These are phyloP conservation scores for Heteromormyrus szaboi DNA, from an alignment of 2,797 vertebrate species.

Conservation along the genomic window DNA sequence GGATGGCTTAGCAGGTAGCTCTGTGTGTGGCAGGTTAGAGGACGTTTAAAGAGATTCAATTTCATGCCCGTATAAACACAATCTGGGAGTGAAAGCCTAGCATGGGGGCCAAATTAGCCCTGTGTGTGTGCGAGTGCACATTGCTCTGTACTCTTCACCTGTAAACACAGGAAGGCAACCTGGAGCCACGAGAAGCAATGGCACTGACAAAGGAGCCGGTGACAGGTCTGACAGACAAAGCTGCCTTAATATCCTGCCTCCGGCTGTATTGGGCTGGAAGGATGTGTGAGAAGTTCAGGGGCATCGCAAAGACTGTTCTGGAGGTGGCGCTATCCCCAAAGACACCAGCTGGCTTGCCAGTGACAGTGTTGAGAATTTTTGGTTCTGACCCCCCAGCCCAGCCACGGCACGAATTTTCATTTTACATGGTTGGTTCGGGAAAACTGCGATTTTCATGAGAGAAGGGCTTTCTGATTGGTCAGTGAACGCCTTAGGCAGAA, in stretches of 20 bases:
- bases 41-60: not conserved
- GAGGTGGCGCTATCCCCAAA: not conserved
- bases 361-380: not conserved
- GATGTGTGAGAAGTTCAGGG: not conserved
- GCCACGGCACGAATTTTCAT: not conserved
- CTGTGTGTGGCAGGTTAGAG: not conserved
- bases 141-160: not conserved
- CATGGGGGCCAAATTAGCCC: not conserved
- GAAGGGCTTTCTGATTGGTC: not conserved
- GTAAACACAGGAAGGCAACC: not conserved
- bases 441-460: not conserved
- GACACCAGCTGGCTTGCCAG: not conserved
- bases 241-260: not conserved
- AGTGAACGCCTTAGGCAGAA: not conserved
- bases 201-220: not conserved
- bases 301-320: not conserved
- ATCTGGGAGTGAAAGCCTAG: not conserved
- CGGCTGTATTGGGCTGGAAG: not conserved
- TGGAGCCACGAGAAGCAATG: not conserved
- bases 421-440: too few species aligned
- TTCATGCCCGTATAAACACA: conserved; percentile 4
- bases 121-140: not conserved
- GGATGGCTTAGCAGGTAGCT: not conserved
- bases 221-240: not conserved
- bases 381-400: not conserved